Evolutionary conservation across 2,797 vertebrate species (phyloP).

Genomic region (Rhinella marina): DNA sequence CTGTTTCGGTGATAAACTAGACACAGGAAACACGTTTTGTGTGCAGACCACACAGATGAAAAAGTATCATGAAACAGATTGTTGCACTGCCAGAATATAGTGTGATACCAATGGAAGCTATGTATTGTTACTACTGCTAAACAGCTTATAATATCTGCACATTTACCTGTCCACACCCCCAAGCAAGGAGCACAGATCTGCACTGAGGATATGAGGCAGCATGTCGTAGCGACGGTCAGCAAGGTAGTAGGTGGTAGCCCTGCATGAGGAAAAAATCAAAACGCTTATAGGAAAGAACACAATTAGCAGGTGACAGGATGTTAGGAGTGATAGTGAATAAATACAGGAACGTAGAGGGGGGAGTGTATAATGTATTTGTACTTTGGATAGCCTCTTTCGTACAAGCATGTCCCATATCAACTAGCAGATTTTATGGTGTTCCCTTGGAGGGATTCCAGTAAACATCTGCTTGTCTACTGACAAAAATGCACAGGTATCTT

Average conservation of each 20-base stretch:
- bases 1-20: too few species aligned
- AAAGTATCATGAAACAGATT: too few species aligned
- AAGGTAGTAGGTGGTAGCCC: slow-evolving; percentile 93
- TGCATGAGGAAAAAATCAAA: slow-evolving; percentile 64
- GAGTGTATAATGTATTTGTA: too few species aligned
- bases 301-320: background rate
- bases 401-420: background rate
- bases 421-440: background rate
- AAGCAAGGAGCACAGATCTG: slow-evolving; percentile 90
- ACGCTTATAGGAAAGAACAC: background rate
- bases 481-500: too few species aligned
- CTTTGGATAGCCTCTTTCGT: too few species aligned
- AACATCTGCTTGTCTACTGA: background rate
- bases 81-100: too few species aligned
- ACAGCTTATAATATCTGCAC: background rate
- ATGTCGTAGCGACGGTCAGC: slow-evolving; percentile 93
- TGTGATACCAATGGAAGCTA: background rate
- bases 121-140: background rate
- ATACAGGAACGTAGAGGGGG: background rate
- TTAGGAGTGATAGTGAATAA: background rate
- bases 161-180: slow-evolving; percentile 87
- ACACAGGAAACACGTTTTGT: too few species aligned
- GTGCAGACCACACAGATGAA: background rate
- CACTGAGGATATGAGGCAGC: slow-evolving; percentile 87
- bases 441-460: too few species aligned